phyloP scores from a whole-genome alignment of 2,797 vertebrate species.

The Calcarius lapponicus region DNA sequence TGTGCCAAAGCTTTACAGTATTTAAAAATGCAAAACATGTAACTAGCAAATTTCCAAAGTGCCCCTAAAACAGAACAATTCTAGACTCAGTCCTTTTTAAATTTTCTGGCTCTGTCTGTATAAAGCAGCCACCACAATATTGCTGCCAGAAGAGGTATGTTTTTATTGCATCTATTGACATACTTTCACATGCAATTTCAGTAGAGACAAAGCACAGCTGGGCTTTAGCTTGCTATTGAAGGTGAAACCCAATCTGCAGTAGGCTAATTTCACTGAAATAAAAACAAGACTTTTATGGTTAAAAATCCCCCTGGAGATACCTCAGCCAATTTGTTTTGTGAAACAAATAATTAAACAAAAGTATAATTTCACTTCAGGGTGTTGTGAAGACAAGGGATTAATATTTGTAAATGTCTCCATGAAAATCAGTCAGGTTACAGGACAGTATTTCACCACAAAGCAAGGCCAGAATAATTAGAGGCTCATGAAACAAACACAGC shows the following conservation, averaged over 20 bases:
- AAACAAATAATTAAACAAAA: conserved; percentile 29
- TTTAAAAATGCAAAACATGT: background rate
- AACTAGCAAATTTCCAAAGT: background rate
- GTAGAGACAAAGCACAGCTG: conserved; percentile 22
- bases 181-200: background rate
- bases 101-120: background rate
- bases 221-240: background rate
- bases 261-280: background rate
- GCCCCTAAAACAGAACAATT: background rate
- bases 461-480: background rate
- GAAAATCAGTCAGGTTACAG: background rate
- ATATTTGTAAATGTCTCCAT: background rate
- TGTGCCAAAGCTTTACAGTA: background rate
- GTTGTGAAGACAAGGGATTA: background rate
- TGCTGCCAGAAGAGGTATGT: background rate
- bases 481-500: background rate
- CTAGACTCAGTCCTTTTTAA: background rate
- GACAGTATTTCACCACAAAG: background rate
- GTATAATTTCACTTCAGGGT: background rate
- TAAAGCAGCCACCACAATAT: background rate
- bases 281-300: background rate
- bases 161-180: conserved; percentile 18
- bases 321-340: background rate
- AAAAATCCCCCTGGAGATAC: conserved; percentile 1
- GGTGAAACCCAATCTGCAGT: background rate